These are phyloP conservation scores for Lithophane socia DNA, from an alignment of 2,888 invertebrate genomes.

Conservation along the genomic window DNA sequence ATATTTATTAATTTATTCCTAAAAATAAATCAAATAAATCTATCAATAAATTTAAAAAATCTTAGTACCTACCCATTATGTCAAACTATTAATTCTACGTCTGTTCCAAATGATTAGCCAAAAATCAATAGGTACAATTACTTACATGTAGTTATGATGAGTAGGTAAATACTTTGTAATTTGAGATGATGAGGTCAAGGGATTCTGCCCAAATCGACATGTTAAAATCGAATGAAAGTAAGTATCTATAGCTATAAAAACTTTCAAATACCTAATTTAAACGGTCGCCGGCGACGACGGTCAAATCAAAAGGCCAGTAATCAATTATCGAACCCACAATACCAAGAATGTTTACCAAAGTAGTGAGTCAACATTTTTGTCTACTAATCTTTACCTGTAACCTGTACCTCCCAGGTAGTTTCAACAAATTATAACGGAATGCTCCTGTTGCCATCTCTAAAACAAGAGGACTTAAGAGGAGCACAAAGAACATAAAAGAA, in stretches of 20 bases:
- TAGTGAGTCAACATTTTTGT: conserved; percentile 61
- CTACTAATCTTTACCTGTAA: conserved; percentile 59
- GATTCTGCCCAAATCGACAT: conserved; percentile 11
- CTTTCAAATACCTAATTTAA: not conserved
- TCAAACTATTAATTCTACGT: not conserved
- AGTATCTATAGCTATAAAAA: not conserved
- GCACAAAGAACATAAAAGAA: conserved; percentile 44
- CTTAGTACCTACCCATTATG: not conserved
- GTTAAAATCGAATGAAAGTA: not conserved
- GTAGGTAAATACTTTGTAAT: not conserved
- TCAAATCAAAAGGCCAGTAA: conserved; percentile 12
- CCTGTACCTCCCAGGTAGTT: conserved; percentile 52
- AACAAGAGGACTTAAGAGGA: conserved; percentile 36
- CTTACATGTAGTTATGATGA: not conserved
- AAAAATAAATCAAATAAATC: no score
- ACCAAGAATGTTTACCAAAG: conserved; percentile 53
- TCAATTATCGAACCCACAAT: conserved; percentile 33
- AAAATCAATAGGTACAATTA: not conserved
- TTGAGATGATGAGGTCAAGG: not conserved
- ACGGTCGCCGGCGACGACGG: conserved; percentile 3
- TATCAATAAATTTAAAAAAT: no score
- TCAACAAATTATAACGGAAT: conserved; percentile 37
- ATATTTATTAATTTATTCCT: no score
- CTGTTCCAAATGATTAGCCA: conserved; percentile 5
- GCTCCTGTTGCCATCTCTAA: conserved; percentile 35